phyloP scores from a whole-genome alignment of 2,888 invertebrate species.

The Orgyia antiqua region DNA sequence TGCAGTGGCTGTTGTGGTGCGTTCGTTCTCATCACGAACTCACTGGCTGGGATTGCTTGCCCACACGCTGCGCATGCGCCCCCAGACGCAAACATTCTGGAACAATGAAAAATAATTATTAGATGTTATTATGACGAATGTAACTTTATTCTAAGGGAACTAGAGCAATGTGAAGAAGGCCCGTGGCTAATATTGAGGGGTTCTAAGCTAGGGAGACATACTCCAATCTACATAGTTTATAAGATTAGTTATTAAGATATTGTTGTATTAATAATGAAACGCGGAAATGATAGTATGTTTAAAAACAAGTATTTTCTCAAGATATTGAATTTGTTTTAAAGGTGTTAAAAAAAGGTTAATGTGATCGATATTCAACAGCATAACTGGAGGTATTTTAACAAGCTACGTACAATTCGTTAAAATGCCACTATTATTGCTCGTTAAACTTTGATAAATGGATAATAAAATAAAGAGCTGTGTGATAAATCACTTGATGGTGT shows the following conservation, averaged over 20 bases:
- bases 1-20: slow-evolving; percentile 79
- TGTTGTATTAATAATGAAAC: too few species aligned
- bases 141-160: too few species aligned
- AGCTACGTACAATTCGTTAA: slow-evolving; percentile 45
- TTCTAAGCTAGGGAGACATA: too few species aligned
- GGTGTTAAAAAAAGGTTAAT: neutral
- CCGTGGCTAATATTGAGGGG: too few species aligned
- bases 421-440: slow-evolving; percentile 57
- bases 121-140: too few species aligned
- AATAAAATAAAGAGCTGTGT: slow-evolving; percentile 51
- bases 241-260: too few species aligned
- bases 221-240: too few species aligned
- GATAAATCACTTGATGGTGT: slow-evolving; percentile 43
- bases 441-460: slow-evolving; percentile 64
- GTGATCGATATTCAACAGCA: neutral
- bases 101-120: slow-evolving; percentile 40
- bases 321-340: too few species aligned
- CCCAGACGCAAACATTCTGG: slow-evolving; percentile 93
- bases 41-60: slow-evolving; percentile 94
- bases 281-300: too few species aligned
- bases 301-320: too few species aligned
- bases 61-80: slow-evolving; percentile 95
- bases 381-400: slow-evolving; percentile 44
- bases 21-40: slow-evolving; percentile 93
- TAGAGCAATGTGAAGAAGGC: too few species aligned